phyloP scores from a whole-genome alignment of 2,888 invertebrate genomes.

The Acleris sparsana region DNA sequence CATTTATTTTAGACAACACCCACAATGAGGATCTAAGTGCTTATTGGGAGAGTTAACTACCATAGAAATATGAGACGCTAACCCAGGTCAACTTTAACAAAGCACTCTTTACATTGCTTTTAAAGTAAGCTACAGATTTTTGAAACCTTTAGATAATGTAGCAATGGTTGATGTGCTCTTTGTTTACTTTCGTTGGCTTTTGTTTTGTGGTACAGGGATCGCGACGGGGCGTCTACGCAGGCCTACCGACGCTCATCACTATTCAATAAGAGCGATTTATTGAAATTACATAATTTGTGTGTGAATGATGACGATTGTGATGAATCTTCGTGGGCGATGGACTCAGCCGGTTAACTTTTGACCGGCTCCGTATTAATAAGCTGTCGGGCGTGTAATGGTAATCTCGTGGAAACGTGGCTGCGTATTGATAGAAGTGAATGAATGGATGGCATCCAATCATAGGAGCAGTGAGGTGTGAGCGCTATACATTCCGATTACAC shows the following conservation, averaged over 20 bases:
- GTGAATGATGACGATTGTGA: conserved; percentile 84
- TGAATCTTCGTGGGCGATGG: conserved; percentile 83
- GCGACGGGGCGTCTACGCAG: conserved; percentile 67
- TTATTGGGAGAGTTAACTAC: conserved; percentile 61
- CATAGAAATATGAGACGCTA: conserved; percentile 38
- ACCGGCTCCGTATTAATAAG: conserved; percentile 79
- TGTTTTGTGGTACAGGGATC: conserved; percentile 49
- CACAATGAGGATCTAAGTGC: conserved; percentile 71
- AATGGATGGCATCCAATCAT: conserved; percentile 38
- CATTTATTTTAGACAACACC: conserved; percentile 66
- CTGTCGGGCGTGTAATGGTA: conserved; percentile 56
- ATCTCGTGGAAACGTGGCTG: conserved; percentile 74
- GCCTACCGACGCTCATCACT: conserved; percentile 83
- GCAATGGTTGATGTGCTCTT: conserved; percentile 43
- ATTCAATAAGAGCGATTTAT: conserved; percentile 83
- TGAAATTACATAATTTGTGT: conserved; percentile 84
- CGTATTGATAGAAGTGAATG: conserved; percentile 58
- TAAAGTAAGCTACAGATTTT: conserved; percentile 2
- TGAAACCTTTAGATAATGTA: conserved; percentile 25
- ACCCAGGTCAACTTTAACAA: not conserved
- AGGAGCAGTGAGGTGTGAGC: not conserved
- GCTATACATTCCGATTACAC: not conserved
- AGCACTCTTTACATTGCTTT: conserved; percentile 47
- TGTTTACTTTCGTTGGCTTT: conserved; percentile 45
- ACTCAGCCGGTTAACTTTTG: conserved; percentile 83